phyloP scores from a whole-genome alignment of 2,888 invertebrate genomes.

The Idaea biselata region DNA sequence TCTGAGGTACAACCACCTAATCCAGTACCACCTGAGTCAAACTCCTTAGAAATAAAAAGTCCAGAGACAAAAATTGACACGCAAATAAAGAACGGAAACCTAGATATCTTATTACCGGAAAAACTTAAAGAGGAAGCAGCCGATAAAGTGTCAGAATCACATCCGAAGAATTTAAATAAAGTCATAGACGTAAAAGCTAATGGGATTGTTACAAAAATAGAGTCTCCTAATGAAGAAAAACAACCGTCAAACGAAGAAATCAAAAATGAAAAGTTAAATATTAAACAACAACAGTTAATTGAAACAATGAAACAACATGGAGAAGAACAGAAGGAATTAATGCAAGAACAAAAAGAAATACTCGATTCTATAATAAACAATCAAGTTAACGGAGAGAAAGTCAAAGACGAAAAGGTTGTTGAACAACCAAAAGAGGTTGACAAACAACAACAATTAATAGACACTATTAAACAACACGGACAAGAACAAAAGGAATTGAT shows the following conservation, averaged over 20 bases:
- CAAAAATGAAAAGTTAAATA: slow-evolving; percentile 41
- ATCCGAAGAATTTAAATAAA: slow-evolving; percentile 61
- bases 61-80: slow-evolving; percentile 42
- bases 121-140: slow-evolving; percentile 36
- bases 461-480: slow-evolving; percentile 85
- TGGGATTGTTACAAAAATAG: slow-evolving; percentile 32
- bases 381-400: slow-evolving; percentile 22
- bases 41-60: slow-evolving; percentile 58
- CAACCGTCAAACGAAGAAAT: slow-evolving; percentile 35
- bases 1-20: slow-evolving; percentile 73
- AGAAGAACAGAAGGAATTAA: slow-evolving; percentile 83
- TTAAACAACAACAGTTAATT: slow-evolving; percentile 76
- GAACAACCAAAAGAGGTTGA: slow-evolving; percentile 63
- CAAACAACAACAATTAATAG: slow-evolving; percentile 63
- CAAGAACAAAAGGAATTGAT: slow-evolving; percentile 84
- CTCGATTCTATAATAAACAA: slow-evolving; percentile 81
- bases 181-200: slow-evolving; percentile 45
- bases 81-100: slow-evolving; percentile 16
- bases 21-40: slow-evolving; percentile 68
- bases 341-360: slow-evolving; percentile 84
- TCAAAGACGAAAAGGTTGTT: slow-evolving; percentile 54
- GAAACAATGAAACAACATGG: slow-evolving; percentile 85
- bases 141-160: slow-evolving; percentile 51
- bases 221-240: slow-evolving; percentile 33
- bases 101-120: slow-evolving; percentile 25